Evolutionary conservation across 2,113 vertebrate species (phyloP), one percentile per base, ranked within the genome.

Genomic region (Prolemur simus): DNA sequence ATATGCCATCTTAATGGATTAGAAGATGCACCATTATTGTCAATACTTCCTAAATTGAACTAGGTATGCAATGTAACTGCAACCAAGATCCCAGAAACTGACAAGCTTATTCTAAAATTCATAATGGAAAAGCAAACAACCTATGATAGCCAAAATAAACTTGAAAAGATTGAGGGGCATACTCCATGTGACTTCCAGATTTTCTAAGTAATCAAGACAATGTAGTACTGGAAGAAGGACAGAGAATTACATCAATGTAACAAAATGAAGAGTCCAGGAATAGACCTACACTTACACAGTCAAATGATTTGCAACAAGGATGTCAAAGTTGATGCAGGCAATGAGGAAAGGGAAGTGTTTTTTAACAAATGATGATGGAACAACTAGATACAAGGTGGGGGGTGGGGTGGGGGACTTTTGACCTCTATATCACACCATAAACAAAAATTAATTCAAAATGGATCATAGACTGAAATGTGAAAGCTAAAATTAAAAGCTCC

Each of bases 111-210:
- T 89, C 71, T 85, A 66, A 97, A 92, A 88, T 68, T 68, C 80
- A 94, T 7, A 95, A 95, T 74, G 29, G 47, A 84, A 88, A 97
- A 71, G 47, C 29, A 90, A 93, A 76, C 27, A n/a, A 63, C 45
- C 25, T 58, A 60, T n/a, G 80, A 73, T 8, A 88, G 52, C 63
- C 60, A 88, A 85, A 84, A 94, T 9, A 77, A 83, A 69, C 32
- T 80, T 58, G 8, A 63, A 71, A 89, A 78, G 64, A 96, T 21
- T 78, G 60, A 12, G 14, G 42, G 37, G 73, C 5, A 71, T 83
- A 83, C 11, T 64, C 10, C 52, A 84, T 17, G 8, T 94, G 58
- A 78, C 20, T 64, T 94, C 63, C 64, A 88, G 39, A 85, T 8
- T 78, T 69, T 83, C 37, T 84, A n/a, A 78, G 29, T 42, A 66